Evolutionary conservation across 2,113 vertebrate genomes (phyloP).

Genomic region (Phrynocephalus versicolor): DNA sequence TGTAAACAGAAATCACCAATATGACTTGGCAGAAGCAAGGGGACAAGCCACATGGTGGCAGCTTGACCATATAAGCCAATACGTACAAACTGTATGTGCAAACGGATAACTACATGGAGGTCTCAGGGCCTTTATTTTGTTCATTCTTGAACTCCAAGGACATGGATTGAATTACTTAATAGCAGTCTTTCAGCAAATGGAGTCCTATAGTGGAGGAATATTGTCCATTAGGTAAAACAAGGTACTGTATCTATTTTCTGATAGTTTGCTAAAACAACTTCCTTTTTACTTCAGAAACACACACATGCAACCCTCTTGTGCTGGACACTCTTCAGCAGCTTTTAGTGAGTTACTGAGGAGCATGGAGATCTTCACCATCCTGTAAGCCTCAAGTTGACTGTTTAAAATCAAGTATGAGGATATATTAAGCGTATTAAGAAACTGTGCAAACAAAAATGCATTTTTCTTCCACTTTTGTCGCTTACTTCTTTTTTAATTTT

Average conservation of each 20-base stretch:
- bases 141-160: background rate
- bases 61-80: background rate
- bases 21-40: background rate
- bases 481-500: too few relatives aligned
- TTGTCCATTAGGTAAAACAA: background rate
- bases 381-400: too few relatives aligned
- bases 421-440: too few relatives aligned
- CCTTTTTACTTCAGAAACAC: background rate
- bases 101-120: background rate
- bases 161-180: background rate
- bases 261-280: background rate
- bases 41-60: slow-evolving; percentile 15
- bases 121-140: background rate
- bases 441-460: too few relatives aligned
- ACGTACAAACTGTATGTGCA: background rate
- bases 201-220: background rate
- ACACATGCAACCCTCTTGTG: too few relatives aligned
- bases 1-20: background rate
- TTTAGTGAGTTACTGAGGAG: too few relatives aligned
- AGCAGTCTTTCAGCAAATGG: background rate
- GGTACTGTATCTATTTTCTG: background rate
- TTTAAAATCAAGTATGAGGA: too few relatives aligned
- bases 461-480: too few relatives aligned
- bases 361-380: too few relatives aligned
- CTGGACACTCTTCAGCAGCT: too few relatives aligned